Conservation (phyloP, 2,113 vertebrate genomes). For the Copsychus sechellarum region DNA sequence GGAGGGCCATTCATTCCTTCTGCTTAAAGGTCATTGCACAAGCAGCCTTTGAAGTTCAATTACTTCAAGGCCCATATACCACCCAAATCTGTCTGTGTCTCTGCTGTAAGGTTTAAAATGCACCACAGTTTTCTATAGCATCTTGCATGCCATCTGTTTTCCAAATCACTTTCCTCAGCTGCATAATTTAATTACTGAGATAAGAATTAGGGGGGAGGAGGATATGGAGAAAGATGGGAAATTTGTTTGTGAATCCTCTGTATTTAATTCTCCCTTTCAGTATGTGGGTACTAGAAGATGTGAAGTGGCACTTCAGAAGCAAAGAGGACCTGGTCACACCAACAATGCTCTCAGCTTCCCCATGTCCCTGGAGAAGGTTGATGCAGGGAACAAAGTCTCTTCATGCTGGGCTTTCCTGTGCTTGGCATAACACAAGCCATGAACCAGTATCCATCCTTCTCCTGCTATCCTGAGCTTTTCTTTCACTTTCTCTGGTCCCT, state of each 20-base stretch:
- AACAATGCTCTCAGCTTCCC: background rate
- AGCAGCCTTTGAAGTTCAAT: constrained; percentile 7
- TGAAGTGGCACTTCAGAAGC: background rate
- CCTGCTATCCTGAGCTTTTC: background rate
- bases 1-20: background rate
- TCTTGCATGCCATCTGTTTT: constrained; percentile 58
- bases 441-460: background rate
- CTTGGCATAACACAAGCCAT: background rate
- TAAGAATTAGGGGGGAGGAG: background rate
- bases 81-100: background rate
- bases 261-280: background rate
- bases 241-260: background rate
- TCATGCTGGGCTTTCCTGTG: fast-evolving
- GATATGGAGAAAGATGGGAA: background rate
- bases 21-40: background rate
- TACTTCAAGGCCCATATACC: background rate
- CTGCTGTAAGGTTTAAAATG: background rate
- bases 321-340: background rate
- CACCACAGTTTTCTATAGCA: constrained; percentile 5
- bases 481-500: background rate
- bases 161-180: constrained; percentile 37
- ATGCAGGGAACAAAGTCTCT: background rate
- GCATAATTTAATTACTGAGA: constrained; percentile 45
- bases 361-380: background rate
- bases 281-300: background rate